Evolutionary conservation across 2,113 vertebrate genomes (phyloP).

Genomic region (Hystrix brachyura): DNA sequence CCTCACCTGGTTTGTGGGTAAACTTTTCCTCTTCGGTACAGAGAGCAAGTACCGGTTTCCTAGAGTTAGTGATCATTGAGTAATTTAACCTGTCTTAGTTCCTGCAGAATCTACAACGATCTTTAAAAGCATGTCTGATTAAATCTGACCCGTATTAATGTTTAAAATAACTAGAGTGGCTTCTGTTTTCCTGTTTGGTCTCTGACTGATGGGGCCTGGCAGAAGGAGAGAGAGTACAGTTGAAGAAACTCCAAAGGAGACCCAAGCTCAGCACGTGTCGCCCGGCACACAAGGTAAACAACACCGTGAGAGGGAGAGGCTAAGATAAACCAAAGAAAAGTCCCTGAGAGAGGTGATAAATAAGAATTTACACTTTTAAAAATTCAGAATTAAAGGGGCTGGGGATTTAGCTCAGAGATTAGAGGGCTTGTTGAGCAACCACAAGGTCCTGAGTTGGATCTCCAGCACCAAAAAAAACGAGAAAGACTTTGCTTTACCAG

Average conservation of each 20-base stretch:
- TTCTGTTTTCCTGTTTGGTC: conserved; percentile 38
- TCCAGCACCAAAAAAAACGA: too few species aligned
- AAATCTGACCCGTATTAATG: background rate
- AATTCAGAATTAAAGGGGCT: too few species aligned
- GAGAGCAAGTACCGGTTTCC: background rate
- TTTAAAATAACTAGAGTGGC: background rate
- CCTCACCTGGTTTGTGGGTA: background rate
- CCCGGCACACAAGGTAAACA: background rate
- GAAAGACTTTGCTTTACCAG: too few species aligned
- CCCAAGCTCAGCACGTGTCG: background rate
- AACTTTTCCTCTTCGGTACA: background rate
- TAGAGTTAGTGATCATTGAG: background rate
- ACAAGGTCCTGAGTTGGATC: too few species aligned
- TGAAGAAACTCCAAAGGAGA: background rate
- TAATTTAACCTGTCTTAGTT: background rate
- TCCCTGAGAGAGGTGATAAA: background rate
- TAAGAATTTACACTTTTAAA: background rate
- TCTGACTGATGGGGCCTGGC: background rate
- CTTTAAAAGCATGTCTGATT: background rate
- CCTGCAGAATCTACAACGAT: background rate
- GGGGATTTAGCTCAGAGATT: too few species aligned
- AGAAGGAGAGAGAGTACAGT: background rate
- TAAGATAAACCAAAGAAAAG: background rate
- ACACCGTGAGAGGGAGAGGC: background rate
- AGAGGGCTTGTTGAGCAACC: too few species aligned